phyloP scores from a whole-genome alignment of 1,140 invertebrate genomes.

The Meteorus sp. region DNA sequence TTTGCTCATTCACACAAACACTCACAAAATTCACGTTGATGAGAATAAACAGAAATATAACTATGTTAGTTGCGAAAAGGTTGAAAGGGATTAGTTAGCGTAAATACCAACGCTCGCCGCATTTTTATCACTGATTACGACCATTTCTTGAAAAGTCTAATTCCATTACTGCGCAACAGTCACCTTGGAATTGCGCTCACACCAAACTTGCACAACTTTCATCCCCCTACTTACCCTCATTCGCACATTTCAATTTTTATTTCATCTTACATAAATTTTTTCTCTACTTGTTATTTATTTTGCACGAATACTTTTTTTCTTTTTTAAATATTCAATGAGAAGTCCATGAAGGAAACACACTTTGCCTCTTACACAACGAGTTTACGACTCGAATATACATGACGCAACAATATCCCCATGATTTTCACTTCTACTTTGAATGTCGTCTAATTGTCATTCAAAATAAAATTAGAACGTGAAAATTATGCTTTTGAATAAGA shows the following conservation, averaged over 20 bases:
- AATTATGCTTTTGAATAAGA: not conserved
- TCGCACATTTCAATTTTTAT: too few species aligned
- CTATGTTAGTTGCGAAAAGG: constrained; percentile 19
- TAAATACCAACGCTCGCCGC: constrained; percentile 24
- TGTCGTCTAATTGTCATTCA: constrained; percentile 14
- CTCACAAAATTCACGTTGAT: too few species aligned
- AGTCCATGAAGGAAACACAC: not conserved
- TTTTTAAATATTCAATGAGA: constrained; percentile 1
- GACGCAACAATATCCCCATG: constrained; percentile 21
- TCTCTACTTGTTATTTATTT: not conserved
- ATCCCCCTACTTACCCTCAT: too few species aligned
- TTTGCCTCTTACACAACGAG: not conserved
- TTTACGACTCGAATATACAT: constrained; percentile 14
- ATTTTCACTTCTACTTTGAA: constrained; percentile 16
- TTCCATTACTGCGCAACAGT: constrained; percentile 20
- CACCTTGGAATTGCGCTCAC: too few species aligned
- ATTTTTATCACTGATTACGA: constrained; percentile 25
- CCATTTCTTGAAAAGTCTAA: constrained; percentile 23
- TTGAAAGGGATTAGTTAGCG: constrained; percentile 25
- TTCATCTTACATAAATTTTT: constrained; percentile 4
- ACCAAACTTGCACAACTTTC: constrained; percentile 15
- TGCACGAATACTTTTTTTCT: not conserved
- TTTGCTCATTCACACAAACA: too few species aligned
- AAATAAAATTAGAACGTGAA: not conserved
- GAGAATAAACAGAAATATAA: constrained; percentile 6